Base-by-base conservation (phyloP, 2,797 vertebrate species). In the Cynopterus sphinx region DNA sequence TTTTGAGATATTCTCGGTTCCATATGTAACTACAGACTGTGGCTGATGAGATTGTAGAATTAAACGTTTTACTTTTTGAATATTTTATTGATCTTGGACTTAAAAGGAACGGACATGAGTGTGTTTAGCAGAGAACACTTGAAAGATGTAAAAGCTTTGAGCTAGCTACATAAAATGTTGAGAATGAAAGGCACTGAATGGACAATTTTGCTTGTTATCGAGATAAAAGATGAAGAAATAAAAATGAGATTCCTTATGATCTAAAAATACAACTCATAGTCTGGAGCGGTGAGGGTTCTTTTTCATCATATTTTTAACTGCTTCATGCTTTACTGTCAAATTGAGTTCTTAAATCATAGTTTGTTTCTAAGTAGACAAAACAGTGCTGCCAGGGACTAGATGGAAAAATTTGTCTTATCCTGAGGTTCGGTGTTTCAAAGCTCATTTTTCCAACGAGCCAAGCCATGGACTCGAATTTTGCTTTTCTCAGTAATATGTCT, bases 151-250 rank as follows among this genome's bases (percentile, higher is more conserved):
- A 36, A 57, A 53, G n/a, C 53, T 84, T 63, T 79, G 36, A 43
- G 12, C 19, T 24, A 24, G 8, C 36, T 31, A 41, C 88, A 65
- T 67, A 61, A 93, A 73, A 68, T 61, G 13, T 77, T 73, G 68
- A 65, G 31, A 55, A 36, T 13, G 28, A 10, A 41, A 91, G 55
- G 36, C 73, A n/a, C 7, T 26, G 31, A 51, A 22, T 49, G 41
- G 91, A 26, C n/a, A 36, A 39, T 73, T 78, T 82, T 86, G 15
- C 39, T 71, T 75, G 19, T 59, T 68, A 59, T 63, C 41, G 19
- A 94, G 16, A 68, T 68, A 78, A 93, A 96, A 55, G 10, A 77
- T n/a, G 41, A 59, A 28, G 46, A 49, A 92, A 87, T 55, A 81
- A 53, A 81, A 57, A 39, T 61, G n/a, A 49, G 17, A 61, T 86